Evolutionary conservation across 2,888 invertebrate genomes (phyloP), one percentile per base, ranked within the genome.

Genomic region (Patella pellucida): DNA sequence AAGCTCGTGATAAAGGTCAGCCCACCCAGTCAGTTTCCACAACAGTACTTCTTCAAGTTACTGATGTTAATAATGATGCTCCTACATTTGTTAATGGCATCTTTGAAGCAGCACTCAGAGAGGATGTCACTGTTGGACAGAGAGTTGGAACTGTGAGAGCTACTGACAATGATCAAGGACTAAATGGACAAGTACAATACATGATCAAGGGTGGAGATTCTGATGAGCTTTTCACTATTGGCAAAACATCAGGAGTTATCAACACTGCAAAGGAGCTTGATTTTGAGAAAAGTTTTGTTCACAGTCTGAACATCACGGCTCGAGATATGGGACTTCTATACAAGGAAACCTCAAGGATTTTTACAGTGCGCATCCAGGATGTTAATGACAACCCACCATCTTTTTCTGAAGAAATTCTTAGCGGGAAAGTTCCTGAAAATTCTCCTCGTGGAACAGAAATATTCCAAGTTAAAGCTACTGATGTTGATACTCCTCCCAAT

Each of bases 51-150:
- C 79, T 91, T 7, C 80, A 76, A 9, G 82, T 90, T 62, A 96
- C 97, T 0, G 96, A 95, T 3, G 95, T 96, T 89, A 98, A 98
- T 90, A 92, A 93, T 67, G 93, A 94, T 87, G 93, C 94, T 1
- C 98, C 98, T 0, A 94, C 94, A 73, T 97, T 98, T 88, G 95
- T 95, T 7, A 76, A 95, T 0, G 80, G 84, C 4, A 95, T 95
- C 85, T 96, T 97, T 90, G 95, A 96, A 92, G 96, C 96, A 0
- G 95, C 96, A 78, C 95, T 98, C 1, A 95, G 96, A 0, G 97
- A 98, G 92, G 97, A 96, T 90, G 96, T 96, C 88, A 95, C 95
- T 0, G 92, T 96, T 0, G 96, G 96, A 2, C 95, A 96, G 1
- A 94, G 95, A 0, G 96, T 98, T 81, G 91, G 83, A 4, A 96